Evolutionary conservation across 2,797 vertebrate genomes (phyloP).

Genomic region (Dendrocincla fuliginosa): DNA sequence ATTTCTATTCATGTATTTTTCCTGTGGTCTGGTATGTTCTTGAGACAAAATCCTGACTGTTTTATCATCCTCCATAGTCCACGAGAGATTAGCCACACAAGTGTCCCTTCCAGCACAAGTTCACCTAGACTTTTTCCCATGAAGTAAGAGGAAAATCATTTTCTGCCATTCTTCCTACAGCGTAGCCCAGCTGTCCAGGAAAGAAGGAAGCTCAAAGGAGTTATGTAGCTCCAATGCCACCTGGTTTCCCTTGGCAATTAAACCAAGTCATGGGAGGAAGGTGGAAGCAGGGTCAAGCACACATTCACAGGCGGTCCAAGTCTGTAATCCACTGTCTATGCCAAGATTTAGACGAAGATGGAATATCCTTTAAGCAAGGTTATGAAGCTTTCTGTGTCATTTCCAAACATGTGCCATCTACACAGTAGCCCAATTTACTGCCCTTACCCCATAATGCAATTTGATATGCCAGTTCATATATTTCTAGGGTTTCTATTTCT

Average conservation of each 20-base stretch:
- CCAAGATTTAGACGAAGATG: background rate
- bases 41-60: background rate
- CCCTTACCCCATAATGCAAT: background rate
- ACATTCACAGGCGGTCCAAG: background rate
- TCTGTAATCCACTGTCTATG: background rate
- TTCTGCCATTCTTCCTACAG: background rate
- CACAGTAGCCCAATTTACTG: background rate
- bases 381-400: background rate
- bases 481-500: background rate
- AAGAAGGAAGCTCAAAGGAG: background rate
- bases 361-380: background rate
- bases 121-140: background rate
- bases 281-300: background rate
- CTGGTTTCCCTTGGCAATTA: background rate
- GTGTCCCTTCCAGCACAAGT: background rate
- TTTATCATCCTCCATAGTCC: background rate
- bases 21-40: background rate
- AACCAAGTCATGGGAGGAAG: background rate
- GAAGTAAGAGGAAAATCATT: background rate
- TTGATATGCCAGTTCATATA: background rate
- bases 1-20: background rate
- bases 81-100: background rate
- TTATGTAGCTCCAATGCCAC: accelerated
- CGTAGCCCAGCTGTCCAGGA: background rate
- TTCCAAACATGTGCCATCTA: background rate